These are phyloP conservation scores for Rhagoletis zephyria DNA, from an alignment of 1,140 invertebrate species.

Conservation along the genomic window DNA sequence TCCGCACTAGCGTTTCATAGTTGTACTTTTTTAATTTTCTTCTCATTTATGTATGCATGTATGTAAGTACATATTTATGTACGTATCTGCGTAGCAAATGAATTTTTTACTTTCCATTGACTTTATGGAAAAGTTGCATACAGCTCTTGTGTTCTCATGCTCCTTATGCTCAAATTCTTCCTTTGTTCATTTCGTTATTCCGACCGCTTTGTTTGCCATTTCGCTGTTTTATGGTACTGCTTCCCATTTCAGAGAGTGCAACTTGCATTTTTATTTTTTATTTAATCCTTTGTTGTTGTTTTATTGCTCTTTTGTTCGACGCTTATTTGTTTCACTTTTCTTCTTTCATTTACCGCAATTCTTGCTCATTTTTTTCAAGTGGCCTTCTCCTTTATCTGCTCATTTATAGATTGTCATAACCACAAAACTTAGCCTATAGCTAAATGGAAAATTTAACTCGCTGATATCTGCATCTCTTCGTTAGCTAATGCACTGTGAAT, in stretches of 20 bases:
- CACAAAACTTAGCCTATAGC: background rate
- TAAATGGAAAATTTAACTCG: background rate
- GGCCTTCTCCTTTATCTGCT: background rate
- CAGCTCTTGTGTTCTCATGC: background rate
- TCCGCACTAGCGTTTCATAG: conserved; percentile 36
- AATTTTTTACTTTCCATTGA: background rate
- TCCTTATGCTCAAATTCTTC: background rate
- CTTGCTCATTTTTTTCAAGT: conserved; percentile 13
- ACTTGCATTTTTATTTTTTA: conserved; percentile 25
- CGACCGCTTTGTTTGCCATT: conserved; percentile 15
- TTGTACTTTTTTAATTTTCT: background rate
- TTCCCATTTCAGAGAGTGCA: conserved; percentile 20
- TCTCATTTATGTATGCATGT: background rate
- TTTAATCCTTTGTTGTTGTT: background rate
- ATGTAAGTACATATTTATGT: background rate
- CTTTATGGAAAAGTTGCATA: background rate
- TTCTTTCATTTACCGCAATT: conserved; percentile 1
- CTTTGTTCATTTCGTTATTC: background rate
- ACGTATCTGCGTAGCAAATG: background rate
- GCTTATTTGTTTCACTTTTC: background rate
- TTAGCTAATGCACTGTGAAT: background rate
- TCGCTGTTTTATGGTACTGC: background rate
- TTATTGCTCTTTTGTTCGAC: conserved; percentile 11
- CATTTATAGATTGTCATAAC: background rate
- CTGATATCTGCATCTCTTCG: background rate